Conservation (phyloP, 2,113 vertebrate species). For the Alouatta palliata region DNA sequence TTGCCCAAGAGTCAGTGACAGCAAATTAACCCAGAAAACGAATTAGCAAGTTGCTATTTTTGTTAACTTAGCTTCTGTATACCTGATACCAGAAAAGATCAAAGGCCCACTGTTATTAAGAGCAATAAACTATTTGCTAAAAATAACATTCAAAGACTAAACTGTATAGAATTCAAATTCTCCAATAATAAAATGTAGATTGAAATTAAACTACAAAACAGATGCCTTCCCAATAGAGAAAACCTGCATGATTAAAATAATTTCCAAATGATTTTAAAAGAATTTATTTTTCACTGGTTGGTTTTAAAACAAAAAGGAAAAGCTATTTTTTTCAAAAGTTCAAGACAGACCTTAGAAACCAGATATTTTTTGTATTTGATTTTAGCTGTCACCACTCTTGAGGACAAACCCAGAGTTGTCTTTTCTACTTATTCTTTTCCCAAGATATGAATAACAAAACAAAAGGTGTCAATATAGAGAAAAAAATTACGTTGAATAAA, state of each 20-base stretch:
- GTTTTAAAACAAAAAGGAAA: constrained; percentile 29
- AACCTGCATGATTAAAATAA: background rate
- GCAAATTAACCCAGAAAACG: background rate
- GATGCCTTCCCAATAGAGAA: background rate
- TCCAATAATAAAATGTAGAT: background rate
- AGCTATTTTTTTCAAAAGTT: background rate
- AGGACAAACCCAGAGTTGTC: background rate
- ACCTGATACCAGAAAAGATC: background rate
- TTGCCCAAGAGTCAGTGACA: background rate
- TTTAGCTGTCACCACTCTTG: background rate
- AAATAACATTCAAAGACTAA: constrained; percentile 34
- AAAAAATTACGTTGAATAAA: background rate
- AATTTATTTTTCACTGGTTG: background rate
- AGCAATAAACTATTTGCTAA: background rate
- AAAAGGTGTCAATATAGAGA: background rate
- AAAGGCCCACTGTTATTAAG: background rate
- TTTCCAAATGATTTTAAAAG: background rate
- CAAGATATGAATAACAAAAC: constrained; percentile 3
- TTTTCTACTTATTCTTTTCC: constrained; percentile 21
- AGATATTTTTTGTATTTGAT: background rate
- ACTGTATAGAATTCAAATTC: background rate
- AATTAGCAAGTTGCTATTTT: background rate
- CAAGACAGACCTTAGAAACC: background rate
- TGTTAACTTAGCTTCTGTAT: background rate
- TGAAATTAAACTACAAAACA: constrained; percentile 1